Percentiles rank a stretch among this genome's conserved stretches.
phyloP scores from a whole-genome alignment of 2,113 vertebrate genomes.

The Dromiciops gliroides region DNA sequence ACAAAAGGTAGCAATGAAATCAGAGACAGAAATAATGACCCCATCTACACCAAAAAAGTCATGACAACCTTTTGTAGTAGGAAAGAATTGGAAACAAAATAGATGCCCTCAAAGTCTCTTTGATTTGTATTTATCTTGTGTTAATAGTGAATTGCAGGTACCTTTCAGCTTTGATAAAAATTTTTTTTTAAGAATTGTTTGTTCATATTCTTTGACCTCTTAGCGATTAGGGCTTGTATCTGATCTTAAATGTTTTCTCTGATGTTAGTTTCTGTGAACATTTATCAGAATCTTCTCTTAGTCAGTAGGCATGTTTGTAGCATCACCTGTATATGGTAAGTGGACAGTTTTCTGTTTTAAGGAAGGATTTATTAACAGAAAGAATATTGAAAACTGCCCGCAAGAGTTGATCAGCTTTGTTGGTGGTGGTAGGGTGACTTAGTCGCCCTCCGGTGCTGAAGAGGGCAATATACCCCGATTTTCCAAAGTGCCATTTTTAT shows the following conservation, averaged over 20 bases:
- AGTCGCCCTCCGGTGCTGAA: conserved; percentile 1
- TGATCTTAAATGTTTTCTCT: conserved; percentile 43
- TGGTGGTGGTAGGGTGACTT: neutral
- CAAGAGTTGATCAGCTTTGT: conserved; percentile 8
- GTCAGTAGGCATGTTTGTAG: conserved; percentile 19
- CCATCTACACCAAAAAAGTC: neutral
- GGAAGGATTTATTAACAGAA: no score
- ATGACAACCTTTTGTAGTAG: neutral
- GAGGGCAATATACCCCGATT: neutral
- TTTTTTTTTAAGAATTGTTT: neutral
- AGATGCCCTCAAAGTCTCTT: neutral
- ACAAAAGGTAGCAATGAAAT: neutral
- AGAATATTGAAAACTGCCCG: conserved; percentile 43
- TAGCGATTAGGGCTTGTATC: neutral
- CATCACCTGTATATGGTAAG: conserved; percentile 36
- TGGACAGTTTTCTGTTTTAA: neutral
- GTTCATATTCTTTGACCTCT: neutral
- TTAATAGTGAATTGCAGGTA: neutral
- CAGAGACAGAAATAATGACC: neutral
- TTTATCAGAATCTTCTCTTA: conserved; percentile 29
- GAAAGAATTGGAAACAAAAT: neutral
- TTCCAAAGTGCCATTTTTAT: conserved; percentile 43
- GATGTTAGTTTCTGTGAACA: conserved; percentile 26
- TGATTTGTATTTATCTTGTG: neutral
- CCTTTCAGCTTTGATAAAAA: neutral